Evolutionary conservation across 2,797 vertebrate genomes (phyloP).

Genomic region (Acestrorhynchus altus): DNA sequence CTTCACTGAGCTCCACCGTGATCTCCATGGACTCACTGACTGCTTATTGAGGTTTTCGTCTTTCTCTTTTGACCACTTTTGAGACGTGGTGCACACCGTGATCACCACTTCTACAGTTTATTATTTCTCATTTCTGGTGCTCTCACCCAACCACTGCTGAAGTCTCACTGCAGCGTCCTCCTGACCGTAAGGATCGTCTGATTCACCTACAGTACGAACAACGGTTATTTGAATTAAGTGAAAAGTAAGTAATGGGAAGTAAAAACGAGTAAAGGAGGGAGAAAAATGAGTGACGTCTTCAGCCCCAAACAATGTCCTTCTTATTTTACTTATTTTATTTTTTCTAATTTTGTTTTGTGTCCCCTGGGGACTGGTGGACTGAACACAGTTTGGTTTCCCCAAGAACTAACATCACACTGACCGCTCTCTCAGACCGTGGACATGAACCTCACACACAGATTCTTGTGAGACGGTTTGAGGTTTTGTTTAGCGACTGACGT

Average conservation of each 20-base stretch:
- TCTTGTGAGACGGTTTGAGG: neutral
- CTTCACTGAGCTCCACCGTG: neutral
- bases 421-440: too few species aligned
- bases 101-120: neutral
- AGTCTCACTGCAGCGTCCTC: neutral
- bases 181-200: neutral
- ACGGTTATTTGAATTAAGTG: neutral
- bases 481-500: neutral
- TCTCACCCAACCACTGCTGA: neutral
- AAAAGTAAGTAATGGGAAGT: neutral
- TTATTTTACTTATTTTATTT: neutral
- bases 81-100: neutral
- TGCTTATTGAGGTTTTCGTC: neutral
- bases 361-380: neutral
- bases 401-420: too few species aligned
- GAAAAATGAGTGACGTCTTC: neutral
- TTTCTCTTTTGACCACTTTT: conserved; percentile 8
- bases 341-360: neutral
- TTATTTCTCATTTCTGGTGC: neutral
- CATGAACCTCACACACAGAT: too few species aligned
- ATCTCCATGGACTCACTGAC: neutral
- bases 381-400: neutral
- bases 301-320: neutral
- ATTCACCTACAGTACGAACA: neutral
- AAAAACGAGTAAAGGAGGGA: neutral